Conservation (phyloP, 2,797 vertebrate species). For the Oophaga sylvatica region DNA sequence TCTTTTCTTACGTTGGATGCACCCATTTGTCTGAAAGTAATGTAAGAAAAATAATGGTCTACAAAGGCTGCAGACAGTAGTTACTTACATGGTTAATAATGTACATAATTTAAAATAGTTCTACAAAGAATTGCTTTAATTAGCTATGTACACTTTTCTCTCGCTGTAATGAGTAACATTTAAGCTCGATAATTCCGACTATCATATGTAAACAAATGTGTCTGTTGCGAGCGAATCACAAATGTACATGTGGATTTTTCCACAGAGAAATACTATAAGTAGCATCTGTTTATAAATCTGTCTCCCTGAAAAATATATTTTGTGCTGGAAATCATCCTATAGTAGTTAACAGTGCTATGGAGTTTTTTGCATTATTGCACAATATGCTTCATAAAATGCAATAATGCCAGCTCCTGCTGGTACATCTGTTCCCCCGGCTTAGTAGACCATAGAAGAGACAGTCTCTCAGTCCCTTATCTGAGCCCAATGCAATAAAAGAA, state of each 20-base stretch:
- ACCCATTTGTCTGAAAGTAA: neutral
- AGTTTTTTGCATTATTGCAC: slow-evolving; percentile 60
- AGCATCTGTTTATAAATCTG: slow-evolving; percentile 63
- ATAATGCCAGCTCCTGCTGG: slow-evolving; percentile 63
- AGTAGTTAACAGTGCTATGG: slow-evolving; percentile 60
- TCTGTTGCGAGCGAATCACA: slow-evolving; percentile 50
- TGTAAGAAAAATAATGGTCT: neutral
- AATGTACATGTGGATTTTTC: slow-evolving; percentile 62
- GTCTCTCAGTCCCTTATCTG: slow-evolving; percentile 49
- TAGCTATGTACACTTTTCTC: slow-evolving; percentile 30
- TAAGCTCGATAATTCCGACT: slow-evolving; percentile 48
- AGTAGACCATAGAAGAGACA: slow-evolving; percentile 58
- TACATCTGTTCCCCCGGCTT: slow-evolving; percentile 61
- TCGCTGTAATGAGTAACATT: slow-evolving; percentile 44
- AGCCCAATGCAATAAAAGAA: slow-evolving; percentile 44
- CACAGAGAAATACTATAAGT: slow-evolving; percentile 61
- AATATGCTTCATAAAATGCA: slow-evolving; percentile 63
- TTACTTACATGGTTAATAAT: neutral
- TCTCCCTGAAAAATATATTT: slow-evolving; percentile 60
- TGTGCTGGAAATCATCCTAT: slow-evolving; percentile 58
- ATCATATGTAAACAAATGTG: slow-evolving; percentile 60
- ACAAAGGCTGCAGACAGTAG: neutral
- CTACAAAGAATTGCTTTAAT: slow-evolving; percentile 36
- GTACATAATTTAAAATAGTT: slow-evolving; percentile 25
- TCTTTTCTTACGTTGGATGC: neutral